Base-by-base conservation (phyloP, 2,113 vertebrate species). In the Proterorhinus semilunaris region DNA sequence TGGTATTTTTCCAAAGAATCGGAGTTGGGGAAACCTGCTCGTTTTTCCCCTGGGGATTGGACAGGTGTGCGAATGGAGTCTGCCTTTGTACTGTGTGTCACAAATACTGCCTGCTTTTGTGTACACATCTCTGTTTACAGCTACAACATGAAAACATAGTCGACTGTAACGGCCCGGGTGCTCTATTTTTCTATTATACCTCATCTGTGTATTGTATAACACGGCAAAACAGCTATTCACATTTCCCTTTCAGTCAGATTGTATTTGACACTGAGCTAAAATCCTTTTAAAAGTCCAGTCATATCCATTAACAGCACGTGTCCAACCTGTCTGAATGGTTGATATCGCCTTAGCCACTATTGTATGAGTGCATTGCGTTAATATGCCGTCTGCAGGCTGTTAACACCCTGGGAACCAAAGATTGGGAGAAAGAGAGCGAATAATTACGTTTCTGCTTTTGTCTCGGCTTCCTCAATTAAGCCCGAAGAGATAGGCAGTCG, bases 381-480 rank as follows among this genome's bases (percentile, higher is more conserved):
- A 88, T 71, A 79, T 75, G 67, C 72, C 79, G 72, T 69, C 75
- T 57, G 10, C 65, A 44, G 17, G 68, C 82, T 79, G 79, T 85
- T 89, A 85, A 80, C 82, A 82, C 58, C 70, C 79, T 76, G 71
- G 72, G 77, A 82, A 76, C 44, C 65, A 52, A 76, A 63, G 83
- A 80, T 69, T 54, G 71, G 71, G 75, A 67, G 75, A 83, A 75
- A 77, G 81, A 82, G 76, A 78, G 69, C 9, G 82, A 86, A 80
- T 90, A 89, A 91, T 90, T 89, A 83, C 76, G 71, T 82, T 83
- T 83, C 81, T 81, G 65, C 87, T 84, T 90, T 90, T 91, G 91
- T 92, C 87, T 91, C 81, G 66, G 58, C 83, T 90, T 76, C 83
- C 83, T 91, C 88, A 88, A 91, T 91, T 91, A 91, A 86, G 82